Evolutionary conservation across 1,140 invertebrate species (phyloP), one percentile per base, ranked within the genome.

Genomic region (Zaprionus gabonicus): DNA sequence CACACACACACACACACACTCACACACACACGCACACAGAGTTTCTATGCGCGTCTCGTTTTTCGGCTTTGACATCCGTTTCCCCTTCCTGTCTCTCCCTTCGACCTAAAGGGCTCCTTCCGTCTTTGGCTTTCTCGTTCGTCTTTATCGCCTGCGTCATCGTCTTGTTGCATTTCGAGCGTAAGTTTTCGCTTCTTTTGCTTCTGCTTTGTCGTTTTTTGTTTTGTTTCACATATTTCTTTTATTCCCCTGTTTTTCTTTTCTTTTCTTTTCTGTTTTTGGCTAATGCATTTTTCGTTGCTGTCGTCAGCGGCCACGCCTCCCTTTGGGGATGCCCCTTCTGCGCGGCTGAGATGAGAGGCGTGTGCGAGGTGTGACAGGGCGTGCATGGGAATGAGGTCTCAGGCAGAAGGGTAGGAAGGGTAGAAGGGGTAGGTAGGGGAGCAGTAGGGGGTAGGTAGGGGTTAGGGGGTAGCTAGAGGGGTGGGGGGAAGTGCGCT

Each of bases 241-340:
- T 56, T 65, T 56, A 41, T 56, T 65, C 41, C 13, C 59, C 23
- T 55, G 55, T 55, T 31, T 25, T 17, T 20, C 31, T 65, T 65
- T 65, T 31, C 31, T 7, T 15, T 7, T 27, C 44, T 58, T 59
- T 23, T 38, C 23, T 17, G 36, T 67, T 60, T 69, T 69, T 62
- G 41, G 72, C 72, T 75, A 70, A 75, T 75, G 72, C 72, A 64
- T 75, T 75, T 75, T 64, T 70, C 41, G 72, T 51, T 75, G 59
- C 67, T 70, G 53, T 62, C 72, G 72, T 75, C 67, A 51, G 59
- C 49, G 49, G 10, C 71, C 56, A 66, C 63, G 56, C 56, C 49
- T 46, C 28, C 36, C 9, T 13, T 3, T 20, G n/a, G 27, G 46
- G 20, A 7, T 46, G 41, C 6, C n/a, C n/a, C 41, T 15, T 4